A percentile compares a stretch with the other conserved stretches of the same genome.
These are phyloP conservation scores for Emys orbicularis DNA, from an alignment of 2,797 vertebrate genomes.

Conservation along the genomic window DNA sequence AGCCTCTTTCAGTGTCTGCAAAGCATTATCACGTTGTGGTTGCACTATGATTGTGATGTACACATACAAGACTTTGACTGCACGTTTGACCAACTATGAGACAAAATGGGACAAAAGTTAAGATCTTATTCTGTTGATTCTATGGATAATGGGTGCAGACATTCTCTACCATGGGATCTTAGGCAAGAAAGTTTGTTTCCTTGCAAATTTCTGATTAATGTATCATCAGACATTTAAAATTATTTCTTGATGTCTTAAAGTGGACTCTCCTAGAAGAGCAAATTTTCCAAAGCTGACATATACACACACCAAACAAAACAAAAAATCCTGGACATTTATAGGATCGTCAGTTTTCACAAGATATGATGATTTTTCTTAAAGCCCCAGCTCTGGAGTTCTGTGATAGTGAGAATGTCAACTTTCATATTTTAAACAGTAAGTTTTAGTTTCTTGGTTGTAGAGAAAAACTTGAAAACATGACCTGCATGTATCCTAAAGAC, in stretches of 20 bases:
- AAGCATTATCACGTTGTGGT: background rate
- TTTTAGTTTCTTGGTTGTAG: background rate
- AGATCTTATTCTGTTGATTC: background rate
- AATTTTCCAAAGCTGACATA: background rate
- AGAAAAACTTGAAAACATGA: background rate
- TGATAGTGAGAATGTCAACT: background rate
- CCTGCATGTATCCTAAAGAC: background rate
- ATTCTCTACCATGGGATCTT: background rate
- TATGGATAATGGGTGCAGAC: background rate
- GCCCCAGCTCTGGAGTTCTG: background rate
- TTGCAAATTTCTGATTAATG: background rate
- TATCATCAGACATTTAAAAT: conserved; percentile 33
- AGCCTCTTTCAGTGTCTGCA: background rate
- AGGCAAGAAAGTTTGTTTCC: background rate
- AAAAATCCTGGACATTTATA: background rate
- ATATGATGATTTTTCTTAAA: conserved; percentile 9
- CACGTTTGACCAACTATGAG: background rate
- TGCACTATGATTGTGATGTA: background rate
- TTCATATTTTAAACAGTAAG: background rate
- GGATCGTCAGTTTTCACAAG: background rate
- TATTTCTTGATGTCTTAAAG: conserved; percentile 22
- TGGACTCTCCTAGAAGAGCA: background rate
- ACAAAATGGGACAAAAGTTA: background rate
- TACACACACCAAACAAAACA: background rate
- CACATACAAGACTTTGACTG: background rate